Base-by-base conservation (phyloP, 2,888 invertebrate species). In the Acronicta aceris region DNA sequence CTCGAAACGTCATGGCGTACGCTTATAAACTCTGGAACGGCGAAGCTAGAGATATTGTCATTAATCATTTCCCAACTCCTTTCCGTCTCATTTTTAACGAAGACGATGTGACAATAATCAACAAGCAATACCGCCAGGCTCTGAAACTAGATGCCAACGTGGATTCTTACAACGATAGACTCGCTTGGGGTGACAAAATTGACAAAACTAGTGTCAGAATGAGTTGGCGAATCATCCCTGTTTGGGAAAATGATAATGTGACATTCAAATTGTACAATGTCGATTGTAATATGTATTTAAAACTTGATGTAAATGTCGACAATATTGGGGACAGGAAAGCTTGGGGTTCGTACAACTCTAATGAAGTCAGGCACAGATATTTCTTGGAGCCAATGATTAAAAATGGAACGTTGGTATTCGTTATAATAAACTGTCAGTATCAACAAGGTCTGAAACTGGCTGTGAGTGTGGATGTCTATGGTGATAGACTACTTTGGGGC, bases 1-100 rank as follows among this genome's bases (percentile, higher is more conserved):
- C 73, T 1, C 51, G 38, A n/a, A 74, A 75, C 36, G 67, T 70
- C 3, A 71, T 82, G 65, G 53, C 57, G 0, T 84, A 66, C 33
- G 81, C 78, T 10, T 81, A 81, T 41, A 78, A 81, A 49, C 68
- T 86, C 5, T 86, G 82, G 81, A 58, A 65, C 1, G 60, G 65
- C 10, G 58, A 8, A 2, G 63, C 55, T 12, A 54, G 67, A 45
- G 62, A 74, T 13, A 53, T 84, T 6, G 69, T 83, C 7, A 59
- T 45, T 0, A 71, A 71, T n/a, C 38, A 72, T 49, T 85, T 86
- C 45, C 84, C 83, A 2, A 1, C 43, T 13, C 12, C 62, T 6
- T 78, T 85, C 43, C 68, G 71, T 45, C 36, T 58, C 3, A 79
- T 86, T 1, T 66, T 80, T 0, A 70, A 74, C 27, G 55, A 58